Percentiles rank a stretch among this genome's conserved stretches.
These are phyloP conservation scores for Clarias macrocephalus DNA, from an alignment of 2,113 vertebrate species.

Conservation along the genomic window DNA sequence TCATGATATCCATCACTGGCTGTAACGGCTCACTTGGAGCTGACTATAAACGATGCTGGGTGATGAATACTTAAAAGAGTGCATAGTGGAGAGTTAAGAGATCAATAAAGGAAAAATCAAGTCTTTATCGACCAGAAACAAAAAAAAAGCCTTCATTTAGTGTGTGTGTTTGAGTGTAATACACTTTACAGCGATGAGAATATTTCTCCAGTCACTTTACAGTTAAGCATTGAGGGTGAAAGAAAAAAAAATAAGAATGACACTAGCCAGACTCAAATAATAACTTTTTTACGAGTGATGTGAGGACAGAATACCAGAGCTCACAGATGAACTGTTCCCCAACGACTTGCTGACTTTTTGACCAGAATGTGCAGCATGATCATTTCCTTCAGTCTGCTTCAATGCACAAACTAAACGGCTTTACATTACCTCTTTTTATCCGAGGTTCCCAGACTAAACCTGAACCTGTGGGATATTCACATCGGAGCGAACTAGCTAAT, in stretches of 20 bases:
- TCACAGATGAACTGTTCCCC: background rate
- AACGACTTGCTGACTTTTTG: background rate
- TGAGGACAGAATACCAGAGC: background rate
- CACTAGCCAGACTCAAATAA: background rate
- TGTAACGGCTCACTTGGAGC: background rate
- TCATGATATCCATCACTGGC: conserved; percentile 6
- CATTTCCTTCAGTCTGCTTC: background rate
- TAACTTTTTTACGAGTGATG: background rate
- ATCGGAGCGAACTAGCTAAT: background rate
- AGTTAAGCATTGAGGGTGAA: background rate
- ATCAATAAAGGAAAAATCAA: background rate
- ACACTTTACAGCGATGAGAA: background rate
- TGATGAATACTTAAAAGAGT: background rate
- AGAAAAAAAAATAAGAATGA: background rate
- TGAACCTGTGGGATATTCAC: background rate
- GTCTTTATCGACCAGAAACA: too few relatives aligned
- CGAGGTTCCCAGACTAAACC: background rate
- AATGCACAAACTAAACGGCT: background rate
- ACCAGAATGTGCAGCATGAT: background rate
- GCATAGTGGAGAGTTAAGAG: background rate
- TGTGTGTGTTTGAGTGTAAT: background rate
- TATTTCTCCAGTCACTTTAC: background rate
- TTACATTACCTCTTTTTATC: background rate
- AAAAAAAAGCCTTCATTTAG: background rate
- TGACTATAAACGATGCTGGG: background rate